Base-by-base conservation (phyloP, 2,113 vertebrate species). In the Vimba vimba region DNA sequence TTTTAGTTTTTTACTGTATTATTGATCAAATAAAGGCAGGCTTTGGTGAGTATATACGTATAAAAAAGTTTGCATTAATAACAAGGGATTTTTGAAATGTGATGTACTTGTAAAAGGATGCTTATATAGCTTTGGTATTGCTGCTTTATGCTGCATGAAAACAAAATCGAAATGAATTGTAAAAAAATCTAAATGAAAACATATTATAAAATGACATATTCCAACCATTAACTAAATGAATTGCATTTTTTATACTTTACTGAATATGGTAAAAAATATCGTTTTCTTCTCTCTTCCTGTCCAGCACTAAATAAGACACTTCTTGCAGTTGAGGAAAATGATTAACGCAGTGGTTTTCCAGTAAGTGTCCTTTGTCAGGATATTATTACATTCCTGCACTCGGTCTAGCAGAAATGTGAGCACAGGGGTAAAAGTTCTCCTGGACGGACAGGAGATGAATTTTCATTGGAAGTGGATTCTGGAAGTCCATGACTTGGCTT, bases 301-400 rank as follows among this genome's bases (percentile, higher is more conserved):
- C 21, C 36, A 71, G 19, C 8, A 71, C 21, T 69, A 69, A 23
- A 39, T 39, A 71, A 71, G 68, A 71, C 68, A 39, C 9, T 39
- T 39, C 15, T 69, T 36, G 30, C 66, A 3, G 3, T 1, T 21
- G 66, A 39, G 33, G 68, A 39, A 71, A 11, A 71, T 39, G 4
- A 71, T 71, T 71, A 71, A 71, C 33, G 5, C 68, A 23, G 68
- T 21, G 4, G 68, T 71, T 23, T 71, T 71, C 68, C 68, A 71
- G 68, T 71, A 71, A 71, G 68, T 71, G 68, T 71, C 68, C 68
- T 71, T 36, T 21, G 33, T 39, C 68, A 71, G 68, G 68, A 71
- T 71, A 71, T 71, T 39, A 39, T 71, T 71, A 71, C 68, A 71
- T 71, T 39, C 68, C 68, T 71, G 19, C 21, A 19, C 30, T 69